phyloP scores from a whole-genome alignment of 2,113 vertebrate genomes.

The Datnioides undecimradiatus region DNA sequence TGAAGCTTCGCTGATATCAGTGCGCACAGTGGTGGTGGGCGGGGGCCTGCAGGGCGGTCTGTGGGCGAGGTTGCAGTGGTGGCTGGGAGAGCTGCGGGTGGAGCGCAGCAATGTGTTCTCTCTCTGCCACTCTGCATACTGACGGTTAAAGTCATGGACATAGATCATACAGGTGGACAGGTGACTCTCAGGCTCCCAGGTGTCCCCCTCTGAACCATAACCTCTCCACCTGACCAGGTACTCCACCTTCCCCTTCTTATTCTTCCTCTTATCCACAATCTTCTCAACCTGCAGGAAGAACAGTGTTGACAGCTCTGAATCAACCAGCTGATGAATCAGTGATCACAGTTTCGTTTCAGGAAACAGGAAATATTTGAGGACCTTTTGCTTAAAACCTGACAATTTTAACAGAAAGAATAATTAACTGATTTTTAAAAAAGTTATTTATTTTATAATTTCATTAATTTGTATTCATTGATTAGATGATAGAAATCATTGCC shows the following conservation, averaged over 20 bases:
- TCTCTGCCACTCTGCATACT: conserved; percentile 84
- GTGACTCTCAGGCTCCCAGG: conserved; percentile 96
- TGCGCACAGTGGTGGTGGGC: conserved; percentile 67
- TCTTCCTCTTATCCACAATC: conserved; percentile 94
- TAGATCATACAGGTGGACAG: conserved; percentile 93
- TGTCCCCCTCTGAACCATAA: conserved; percentile 93
- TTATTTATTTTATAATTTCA: too few relatives aligned
- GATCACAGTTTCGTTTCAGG: too few relatives aligned
- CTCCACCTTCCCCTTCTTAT: conserved; percentile 93
- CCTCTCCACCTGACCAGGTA: conserved; percentile 97
- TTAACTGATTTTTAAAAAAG: too few relatives aligned
- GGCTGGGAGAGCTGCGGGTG: conserved; percentile 81
- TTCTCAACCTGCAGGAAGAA: conserved; percentile 89
- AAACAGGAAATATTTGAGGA: too few relatives aligned
- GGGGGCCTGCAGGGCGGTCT: conserved; percentile 88
- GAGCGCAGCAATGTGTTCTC: conserved; percentile 86
- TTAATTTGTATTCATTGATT: too few relatives aligned
- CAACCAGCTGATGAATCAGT: too few relatives aligned
- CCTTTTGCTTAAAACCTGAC: too few relatives aligned
- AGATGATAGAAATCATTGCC: too few relatives aligned
- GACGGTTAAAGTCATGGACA: conserved; percentile 94
- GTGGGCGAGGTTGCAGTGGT: conserved; percentile 69
- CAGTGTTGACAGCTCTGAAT: too few relatives aligned
- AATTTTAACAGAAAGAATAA: too few relatives aligned
- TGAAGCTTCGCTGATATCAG: conserved; percentile 40